phyloP scores from a whole-genome alignment of 2,888 invertebrate genomes.

The Theretra japonica region DNA sequence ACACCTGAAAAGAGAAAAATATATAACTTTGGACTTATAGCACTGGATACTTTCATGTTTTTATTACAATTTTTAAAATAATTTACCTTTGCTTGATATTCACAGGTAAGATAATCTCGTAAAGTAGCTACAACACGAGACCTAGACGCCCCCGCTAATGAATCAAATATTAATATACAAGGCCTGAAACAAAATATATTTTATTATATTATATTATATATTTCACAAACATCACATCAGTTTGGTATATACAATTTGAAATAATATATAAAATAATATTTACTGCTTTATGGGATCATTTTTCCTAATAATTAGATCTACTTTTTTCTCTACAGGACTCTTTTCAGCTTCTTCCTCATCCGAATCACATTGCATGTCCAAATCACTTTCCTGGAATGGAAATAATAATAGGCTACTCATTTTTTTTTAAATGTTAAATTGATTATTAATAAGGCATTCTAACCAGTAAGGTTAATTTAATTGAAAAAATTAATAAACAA shows the following conservation, averaged over 20 bases:
- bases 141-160: slow-evolving; percentile 92
- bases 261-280: slow-evolving; percentile 54
- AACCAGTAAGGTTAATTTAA: too few species aligned
- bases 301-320: slow-evolving; percentile 62
- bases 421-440: slow-evolving; percentile 9
- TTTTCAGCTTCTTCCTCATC: slow-evolving; percentile 77
- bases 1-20: slow-evolving; percentile 68
- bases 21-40: slow-evolving; percentile 19
- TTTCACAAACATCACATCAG: slow-evolving; percentile 1
- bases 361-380: slow-evolving; percentile 82
- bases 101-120: slow-evolving; percentile 95
- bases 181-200: slow-evolving; percentile 88
- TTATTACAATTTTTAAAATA: neutral
- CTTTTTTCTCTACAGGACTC: slow-evolving; percentile 64
- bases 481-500: too few species aligned
- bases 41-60: neutral
- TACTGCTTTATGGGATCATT: slow-evolving; percentile 87
- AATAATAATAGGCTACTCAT: neutral
- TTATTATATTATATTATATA: too few species aligned
- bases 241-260: slow-evolving; percentile 29
- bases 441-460: neutral
- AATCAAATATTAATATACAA: slow-evolving; percentile 98
- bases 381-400: slow-evolving; percentile 75
- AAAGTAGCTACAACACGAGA: slow-evolving; percentile 94
- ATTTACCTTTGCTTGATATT: slow-evolving; percentile 90